Conservation (phyloP, 2,888 invertebrate genomes). For the Polietes domitor region DNA sequence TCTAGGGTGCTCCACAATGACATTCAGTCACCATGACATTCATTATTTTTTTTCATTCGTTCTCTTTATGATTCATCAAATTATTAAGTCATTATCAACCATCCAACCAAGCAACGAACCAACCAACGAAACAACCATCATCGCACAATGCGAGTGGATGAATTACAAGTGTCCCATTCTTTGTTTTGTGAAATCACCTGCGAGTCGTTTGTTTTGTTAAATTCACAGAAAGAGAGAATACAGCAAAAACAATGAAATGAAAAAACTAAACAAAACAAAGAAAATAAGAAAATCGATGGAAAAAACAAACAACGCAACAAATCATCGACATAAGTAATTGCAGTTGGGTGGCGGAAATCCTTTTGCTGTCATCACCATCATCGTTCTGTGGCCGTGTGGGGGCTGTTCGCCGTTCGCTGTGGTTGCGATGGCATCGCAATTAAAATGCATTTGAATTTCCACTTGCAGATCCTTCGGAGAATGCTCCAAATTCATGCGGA, state of each 20-base stretch:
- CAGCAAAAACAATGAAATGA: neutral
- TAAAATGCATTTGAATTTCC: conserved; percentile 1
- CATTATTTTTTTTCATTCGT: neutral
- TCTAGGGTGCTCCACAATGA: too few relatives aligned
- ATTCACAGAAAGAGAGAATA: neutral
- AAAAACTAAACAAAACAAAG: neutral
- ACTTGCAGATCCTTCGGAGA: neutral
- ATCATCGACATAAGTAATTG: neutral
- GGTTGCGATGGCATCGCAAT: neutral
- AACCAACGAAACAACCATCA: too few relatives aligned
- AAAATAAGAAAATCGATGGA: neutral
- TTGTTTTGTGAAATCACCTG: neutral
- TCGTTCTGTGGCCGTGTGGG: neutral
- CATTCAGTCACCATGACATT: neutral
- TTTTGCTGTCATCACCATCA: neutral
- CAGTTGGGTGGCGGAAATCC: neutral
- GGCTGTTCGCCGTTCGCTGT: neutral
- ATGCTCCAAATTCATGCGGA: neutral
- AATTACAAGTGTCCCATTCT: conserved; percentile 5
- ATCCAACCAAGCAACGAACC: too few relatives aligned
- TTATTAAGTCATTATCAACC: neutral
- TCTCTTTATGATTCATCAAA: neutral
- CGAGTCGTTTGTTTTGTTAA: neutral
- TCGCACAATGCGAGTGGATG: neutral
- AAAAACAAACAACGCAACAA: neutral